Evolutionary conservation across 1,140 invertebrate species (phyloP).

Genomic region (Drosophila albomicans): DNA sequence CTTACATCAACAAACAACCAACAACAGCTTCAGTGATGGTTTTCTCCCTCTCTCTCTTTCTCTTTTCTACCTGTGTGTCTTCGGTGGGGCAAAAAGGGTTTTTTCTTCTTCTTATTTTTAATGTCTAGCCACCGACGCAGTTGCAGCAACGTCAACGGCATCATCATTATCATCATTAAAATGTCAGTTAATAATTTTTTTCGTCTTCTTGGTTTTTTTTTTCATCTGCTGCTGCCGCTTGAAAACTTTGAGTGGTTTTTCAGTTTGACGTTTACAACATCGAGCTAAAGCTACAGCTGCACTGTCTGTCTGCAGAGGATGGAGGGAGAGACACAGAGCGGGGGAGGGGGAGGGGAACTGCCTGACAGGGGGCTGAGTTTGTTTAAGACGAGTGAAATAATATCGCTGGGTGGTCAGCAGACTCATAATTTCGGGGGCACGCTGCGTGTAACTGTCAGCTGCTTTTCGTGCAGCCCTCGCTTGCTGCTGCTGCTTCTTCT

Average conservation of each 20-base stretch:
- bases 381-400: constrained; percentile 31
- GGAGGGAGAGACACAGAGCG: not conserved
- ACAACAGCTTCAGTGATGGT: too few relatives aligned
- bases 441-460: constrained; percentile 15
- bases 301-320: not conserved
- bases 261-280: constrained; percentile 63
- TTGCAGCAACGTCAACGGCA: constrained; percentile 79
- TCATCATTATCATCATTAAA: constrained; percentile 83
- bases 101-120: constrained; percentile 29
- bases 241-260: constrained; percentile 69
- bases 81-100: constrained; percentile 49
- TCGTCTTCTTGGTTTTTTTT: constrained; percentile 3
- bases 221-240: constrained; percentile 24
- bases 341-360: not conserved
- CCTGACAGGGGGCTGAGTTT: constrained; percentile 29
- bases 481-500: not conserved
- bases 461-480: constrained; percentile 20
- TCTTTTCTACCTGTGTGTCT: constrained; percentile 34
- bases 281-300: constrained; percentile 7
- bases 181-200: constrained; percentile 81
- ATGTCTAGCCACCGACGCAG: constrained; percentile 80
- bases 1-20: constrained; percentile 56
- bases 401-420: constrained; percentile 43
- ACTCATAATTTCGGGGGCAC: constrained; percentile 14
- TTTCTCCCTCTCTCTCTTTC: too few relatives aligned